These are phyloP conservation scores for Psittacula echo DNA, from an alignment of 2,797 vertebrate species.

Conservation along the genomic window DNA sequence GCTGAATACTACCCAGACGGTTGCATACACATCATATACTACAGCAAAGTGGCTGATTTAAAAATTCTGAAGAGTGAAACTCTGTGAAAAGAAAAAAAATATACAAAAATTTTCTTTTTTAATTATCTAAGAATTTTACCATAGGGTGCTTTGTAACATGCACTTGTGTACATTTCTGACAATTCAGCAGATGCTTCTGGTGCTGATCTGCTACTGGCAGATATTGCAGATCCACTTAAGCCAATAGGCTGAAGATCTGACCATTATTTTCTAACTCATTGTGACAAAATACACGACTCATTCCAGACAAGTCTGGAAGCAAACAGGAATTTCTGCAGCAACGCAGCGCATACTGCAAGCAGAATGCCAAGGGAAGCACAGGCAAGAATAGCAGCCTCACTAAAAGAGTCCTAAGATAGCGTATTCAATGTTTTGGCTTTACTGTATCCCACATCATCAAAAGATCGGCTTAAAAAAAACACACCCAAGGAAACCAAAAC, in stretches of 20 bases:
- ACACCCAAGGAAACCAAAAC: not conserved
- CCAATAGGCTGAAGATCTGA: not conserved
- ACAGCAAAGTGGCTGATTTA: not conserved
- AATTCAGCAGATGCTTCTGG: not conserved
- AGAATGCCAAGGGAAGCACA: slow-evolving; percentile 1
- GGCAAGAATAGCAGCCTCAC: slow-evolving; percentile 8
- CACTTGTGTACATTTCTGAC: not conserved
- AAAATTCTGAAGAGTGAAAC: not conserved
- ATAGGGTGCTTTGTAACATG: not conserved
- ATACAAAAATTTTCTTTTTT: not conserved
- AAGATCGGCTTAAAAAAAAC: not conserved
- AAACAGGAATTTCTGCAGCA: slow-evolving; percentile 16
- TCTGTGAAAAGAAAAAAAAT: not conserved
- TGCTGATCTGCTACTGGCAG: not conserved
- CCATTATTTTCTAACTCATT: not conserved
- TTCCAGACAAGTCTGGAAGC: not conserved
- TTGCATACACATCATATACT: not conserved
- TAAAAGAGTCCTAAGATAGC: not conserved
- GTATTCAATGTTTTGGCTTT: not conserved
- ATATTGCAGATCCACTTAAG: not conserved
- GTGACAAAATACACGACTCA: not conserved
- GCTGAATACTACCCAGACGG: not conserved
- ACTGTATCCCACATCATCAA: not conserved
- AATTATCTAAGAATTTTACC: not conserved
- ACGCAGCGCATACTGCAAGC: not conserved